Evolutionary conservation across 2,797 vertebrate species (phyloP).

Genomic region (Alca torda): DNA sequence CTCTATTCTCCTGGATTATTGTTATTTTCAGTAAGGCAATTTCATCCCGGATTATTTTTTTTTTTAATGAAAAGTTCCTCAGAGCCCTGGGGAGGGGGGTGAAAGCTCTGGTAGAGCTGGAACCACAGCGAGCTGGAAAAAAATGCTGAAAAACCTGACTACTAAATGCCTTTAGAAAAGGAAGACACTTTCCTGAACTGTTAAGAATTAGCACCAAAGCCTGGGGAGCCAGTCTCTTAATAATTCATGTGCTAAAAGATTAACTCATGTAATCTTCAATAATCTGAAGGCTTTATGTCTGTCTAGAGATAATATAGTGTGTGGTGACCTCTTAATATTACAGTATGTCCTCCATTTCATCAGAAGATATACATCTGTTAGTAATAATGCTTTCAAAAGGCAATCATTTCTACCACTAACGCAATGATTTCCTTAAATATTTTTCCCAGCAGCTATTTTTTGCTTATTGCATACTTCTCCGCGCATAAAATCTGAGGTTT

Average conservation of each 20-base stretch:
- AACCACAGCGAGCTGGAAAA: background rate
- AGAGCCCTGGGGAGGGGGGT: background rate
- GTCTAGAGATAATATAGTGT: background rate
- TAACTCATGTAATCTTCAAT: background rate
- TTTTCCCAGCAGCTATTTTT: conserved; percentile 60
- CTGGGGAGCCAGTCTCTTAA: background rate
- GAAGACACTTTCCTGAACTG: background rate
- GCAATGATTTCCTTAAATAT: conserved; percentile 62
- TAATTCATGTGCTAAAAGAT: background rate
- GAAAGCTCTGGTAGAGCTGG: background rate
- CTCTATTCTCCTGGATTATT: background rate
- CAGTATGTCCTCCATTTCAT: background rate
- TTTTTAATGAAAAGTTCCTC: background rate
- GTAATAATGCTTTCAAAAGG: conserved; percentile 42
- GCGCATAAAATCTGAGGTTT: background rate
- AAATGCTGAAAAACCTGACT: background rate
- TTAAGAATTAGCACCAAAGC: background rate
- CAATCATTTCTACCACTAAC: background rate
- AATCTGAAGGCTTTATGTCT: background rate
- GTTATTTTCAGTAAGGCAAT: background rate
- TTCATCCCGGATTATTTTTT: background rate
- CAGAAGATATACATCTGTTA: conserved; percentile 55
- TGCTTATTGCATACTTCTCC: background rate
- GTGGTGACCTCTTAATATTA: background rate
- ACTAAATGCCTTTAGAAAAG: background rate